A percentile compares a stretch with the other conserved stretches of the same genome.
Conservation (phyloP, 2,113 vertebrate genomes). For the Halcyon malimbica region DNA sequence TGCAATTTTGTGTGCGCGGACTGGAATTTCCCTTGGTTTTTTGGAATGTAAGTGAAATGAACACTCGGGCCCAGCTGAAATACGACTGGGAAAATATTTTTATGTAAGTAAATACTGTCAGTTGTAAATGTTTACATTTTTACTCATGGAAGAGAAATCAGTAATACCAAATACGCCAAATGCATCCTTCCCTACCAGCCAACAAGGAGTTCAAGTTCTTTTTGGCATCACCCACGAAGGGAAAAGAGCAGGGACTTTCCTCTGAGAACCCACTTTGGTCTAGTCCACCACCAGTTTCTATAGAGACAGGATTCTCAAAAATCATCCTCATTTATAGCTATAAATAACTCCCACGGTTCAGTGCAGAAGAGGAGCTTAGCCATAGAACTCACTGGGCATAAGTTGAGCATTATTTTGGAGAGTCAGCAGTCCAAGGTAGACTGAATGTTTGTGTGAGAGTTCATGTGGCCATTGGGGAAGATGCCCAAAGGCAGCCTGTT, state of each 20-base stretch:
- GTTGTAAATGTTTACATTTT: not conserved
- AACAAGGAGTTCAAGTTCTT: slow-evolving; percentile 8
- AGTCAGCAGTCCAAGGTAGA: not conserved
- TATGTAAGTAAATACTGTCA: not conserved
- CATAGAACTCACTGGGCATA: not conserved
- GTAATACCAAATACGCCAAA: not conserved
- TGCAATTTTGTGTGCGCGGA: not conserved
- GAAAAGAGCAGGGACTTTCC: slow-evolving; percentile 12
- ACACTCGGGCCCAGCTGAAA: not conserved
- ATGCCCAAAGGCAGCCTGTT: not conserved
- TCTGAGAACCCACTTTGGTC: slow-evolving; percentile 31
- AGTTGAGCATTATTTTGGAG: not conserved
- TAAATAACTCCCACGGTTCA: slow-evolving; percentile 38
- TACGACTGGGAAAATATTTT: not conserved
- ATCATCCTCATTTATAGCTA: slow-evolving; percentile 35
- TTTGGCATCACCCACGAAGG: not conserved
- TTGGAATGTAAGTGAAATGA: slow-evolving; percentile 22
- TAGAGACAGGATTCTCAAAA: slow-evolving; percentile 58
- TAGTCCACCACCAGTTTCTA: slow-evolving; percentile 55
- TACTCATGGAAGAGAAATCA: not conserved
- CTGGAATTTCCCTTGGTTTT: slow-evolving; percentile 36
- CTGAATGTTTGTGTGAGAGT: not conserved
- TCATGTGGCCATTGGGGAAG: not conserved
- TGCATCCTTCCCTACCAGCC: not conserved
- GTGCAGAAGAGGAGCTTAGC: not conserved